Evolutionary conservation across 2,797 vertebrate species (phyloP).

Genomic region (Mus spretus): DNA sequence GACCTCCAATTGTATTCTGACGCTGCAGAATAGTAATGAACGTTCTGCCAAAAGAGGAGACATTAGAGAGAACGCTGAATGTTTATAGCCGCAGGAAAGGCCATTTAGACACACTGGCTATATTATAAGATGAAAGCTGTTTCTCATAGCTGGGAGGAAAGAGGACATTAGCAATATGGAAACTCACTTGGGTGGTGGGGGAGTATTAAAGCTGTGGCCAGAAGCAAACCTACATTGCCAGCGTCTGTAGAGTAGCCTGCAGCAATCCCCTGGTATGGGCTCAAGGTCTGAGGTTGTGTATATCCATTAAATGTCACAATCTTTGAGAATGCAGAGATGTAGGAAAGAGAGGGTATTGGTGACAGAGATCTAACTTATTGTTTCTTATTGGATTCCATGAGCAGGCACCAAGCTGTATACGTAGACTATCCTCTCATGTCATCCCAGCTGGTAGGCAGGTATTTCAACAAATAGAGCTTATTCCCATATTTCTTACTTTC

Average conservation of each 20-base stretch:
- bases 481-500: background rate
- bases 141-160: slow-evolving; percentile 8
- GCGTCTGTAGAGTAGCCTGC: background rate
- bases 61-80: background rate
- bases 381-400: slow-evolving; percentile 13
- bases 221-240: background rate
- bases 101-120: slow-evolving; percentile 16
- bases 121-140: background rate
- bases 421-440: background rate
- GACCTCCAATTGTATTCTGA: background rate
- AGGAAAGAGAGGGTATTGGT: background rate
- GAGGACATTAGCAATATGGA: background rate
- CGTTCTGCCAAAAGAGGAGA: background rate
- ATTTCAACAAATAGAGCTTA: background rate
- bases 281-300: background rate
- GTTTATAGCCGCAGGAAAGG: background rate
- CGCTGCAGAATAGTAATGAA: background rate
- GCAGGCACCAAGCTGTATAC: background rate
- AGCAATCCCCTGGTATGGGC: background rate
- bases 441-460: background rate
- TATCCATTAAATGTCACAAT: background rate
- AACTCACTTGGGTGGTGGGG: background rate
- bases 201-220: background rate
- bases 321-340: background rate
- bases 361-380: background rate